phyloP scores from a whole-genome alignment of 2,113 vertebrate genomes.

The Nibea coibor region DNA sequence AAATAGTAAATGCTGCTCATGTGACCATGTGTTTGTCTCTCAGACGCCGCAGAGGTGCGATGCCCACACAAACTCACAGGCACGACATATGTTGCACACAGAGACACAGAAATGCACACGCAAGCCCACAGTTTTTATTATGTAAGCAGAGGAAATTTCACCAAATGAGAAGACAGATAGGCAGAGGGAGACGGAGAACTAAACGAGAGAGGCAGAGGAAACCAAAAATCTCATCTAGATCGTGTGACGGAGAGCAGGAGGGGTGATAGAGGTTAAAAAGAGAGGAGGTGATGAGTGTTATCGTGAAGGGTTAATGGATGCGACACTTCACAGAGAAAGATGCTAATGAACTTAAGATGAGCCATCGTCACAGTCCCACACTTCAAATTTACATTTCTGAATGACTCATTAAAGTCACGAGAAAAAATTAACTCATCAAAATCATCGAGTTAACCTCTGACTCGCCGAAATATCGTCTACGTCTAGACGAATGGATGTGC shows the following conservation, averaged over 20 bases:
- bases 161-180: not conserved
- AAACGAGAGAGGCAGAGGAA: conserved; percentile 5
- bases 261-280: not conserved
- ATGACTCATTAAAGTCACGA: conserved; percentile 35
- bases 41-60: conserved; percentile 57
- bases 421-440: conserved; percentile 46
- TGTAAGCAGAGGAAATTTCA: conserved; percentile 3
- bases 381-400: conserved; percentile 50
- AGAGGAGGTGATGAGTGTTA: not conserved
- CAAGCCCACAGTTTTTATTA: conserved; percentile 15
- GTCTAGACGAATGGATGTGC: conserved; percentile 9
- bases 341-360: conserved; percentile 56
- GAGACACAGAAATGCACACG: conserved; percentile 21
- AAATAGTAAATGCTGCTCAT: conserved; percentile 54
- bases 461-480: not conserved
- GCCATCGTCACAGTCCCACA: conserved; percentile 33
- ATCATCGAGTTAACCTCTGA: conserved; percentile 54
- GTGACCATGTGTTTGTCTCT: conserved; percentile 66
- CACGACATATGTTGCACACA: conserved; percentile 45
- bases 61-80: conserved; percentile 35
- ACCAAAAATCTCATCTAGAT: conserved; percentile 15
- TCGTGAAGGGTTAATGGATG: conserved; percentile 37
- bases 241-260: not conserved
- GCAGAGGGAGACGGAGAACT: not conserved
- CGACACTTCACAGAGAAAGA: conserved; percentile 23